A percentile compares a stretch with the other conserved stretches of the same genome.
Evolutionary conservation across 2,113 vertebrate species (phyloP).

Genomic region (Ciconia stormi): DNA sequence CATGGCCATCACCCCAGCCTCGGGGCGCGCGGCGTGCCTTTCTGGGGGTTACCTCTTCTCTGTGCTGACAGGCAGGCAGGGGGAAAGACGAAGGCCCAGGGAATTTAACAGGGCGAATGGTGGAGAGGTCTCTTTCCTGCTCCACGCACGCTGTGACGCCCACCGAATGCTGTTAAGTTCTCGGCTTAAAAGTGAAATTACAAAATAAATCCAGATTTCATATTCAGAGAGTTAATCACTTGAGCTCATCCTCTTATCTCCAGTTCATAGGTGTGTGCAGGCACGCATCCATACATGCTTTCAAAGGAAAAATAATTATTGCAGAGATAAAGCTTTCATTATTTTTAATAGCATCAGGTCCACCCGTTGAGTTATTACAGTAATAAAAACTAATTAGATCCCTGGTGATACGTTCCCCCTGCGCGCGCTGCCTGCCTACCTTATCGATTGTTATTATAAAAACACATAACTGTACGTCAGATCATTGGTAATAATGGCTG

Average conservation of each 20-base stretch:
- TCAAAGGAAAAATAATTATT: neutral
- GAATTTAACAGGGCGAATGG: accelerated
- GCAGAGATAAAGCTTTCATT: constrained; percentile 1
- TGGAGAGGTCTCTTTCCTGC: neutral
- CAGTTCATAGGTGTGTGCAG: neutral
- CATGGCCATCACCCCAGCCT: neutral
- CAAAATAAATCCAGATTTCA: neutral
- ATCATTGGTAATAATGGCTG: neutral
- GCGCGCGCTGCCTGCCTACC: neutral
- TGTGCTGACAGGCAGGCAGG: accelerated
- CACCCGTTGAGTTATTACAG: constrained; percentile 1
- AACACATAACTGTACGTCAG: neutral
- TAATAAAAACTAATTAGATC: constrained; percentile 41
- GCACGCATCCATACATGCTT: neutral
- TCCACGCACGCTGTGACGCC: accelerated
- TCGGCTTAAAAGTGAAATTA: neutral
- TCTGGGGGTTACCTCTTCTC: neutral
- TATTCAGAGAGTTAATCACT: neutral
- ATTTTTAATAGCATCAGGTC: constrained; percentile 20
- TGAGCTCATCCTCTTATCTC: neutral
- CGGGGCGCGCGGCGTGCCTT: accelerated
- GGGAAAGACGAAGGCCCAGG: neutral
- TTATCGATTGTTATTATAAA: neutral
- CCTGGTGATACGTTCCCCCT: neutral
- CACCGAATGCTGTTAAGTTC: accelerated